Conservation (phyloP, 2,113 vertebrate genomes). For the Clarias batrachus region DNA sequence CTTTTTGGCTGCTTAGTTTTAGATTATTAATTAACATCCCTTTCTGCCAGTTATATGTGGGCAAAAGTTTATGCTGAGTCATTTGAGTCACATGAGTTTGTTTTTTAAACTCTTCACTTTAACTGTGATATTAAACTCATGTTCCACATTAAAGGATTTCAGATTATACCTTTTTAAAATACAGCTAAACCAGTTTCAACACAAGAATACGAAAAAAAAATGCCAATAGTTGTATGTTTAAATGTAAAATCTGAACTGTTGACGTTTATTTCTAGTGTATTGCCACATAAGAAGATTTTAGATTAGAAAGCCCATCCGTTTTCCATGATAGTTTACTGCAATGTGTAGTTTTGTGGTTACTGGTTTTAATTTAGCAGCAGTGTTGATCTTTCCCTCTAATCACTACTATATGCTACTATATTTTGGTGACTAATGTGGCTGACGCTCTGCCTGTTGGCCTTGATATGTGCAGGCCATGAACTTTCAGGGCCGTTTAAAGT, state of each 20-base stretch:
- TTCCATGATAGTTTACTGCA: not conserved
- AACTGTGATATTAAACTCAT: not conserved
- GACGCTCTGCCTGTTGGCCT: not conserved
- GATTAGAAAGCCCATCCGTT: not conserved
- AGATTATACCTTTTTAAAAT: not conserved
- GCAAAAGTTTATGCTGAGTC: not conserved
- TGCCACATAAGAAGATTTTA: conserved; percentile 12
- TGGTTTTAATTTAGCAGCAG: not conserved
- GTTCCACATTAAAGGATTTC: not conserved
- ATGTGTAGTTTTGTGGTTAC: not conserved
- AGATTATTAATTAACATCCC: conserved; percentile 11
- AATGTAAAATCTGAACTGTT: not conserved
- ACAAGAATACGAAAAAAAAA: not conserved
- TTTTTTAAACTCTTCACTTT: not conserved
- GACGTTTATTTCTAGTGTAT: not conserved
- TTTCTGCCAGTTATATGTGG: not conserved
- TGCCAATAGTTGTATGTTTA: not conserved
- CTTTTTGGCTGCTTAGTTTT: not conserved
- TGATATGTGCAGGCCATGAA: conserved; percentile 76
- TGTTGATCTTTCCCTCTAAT: conserved; percentile 5
- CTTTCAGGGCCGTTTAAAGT: conserved; percentile 83
- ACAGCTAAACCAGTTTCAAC: not conserved
- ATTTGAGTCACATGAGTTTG: not conserved
- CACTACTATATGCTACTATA: not conserved
- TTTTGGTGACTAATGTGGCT: not conserved